These are phyloP conservation scores for Neodiprion virginianus DNA, from an alignment of 1,140 invertebrate species.

Conservation along the genomic window DNA sequence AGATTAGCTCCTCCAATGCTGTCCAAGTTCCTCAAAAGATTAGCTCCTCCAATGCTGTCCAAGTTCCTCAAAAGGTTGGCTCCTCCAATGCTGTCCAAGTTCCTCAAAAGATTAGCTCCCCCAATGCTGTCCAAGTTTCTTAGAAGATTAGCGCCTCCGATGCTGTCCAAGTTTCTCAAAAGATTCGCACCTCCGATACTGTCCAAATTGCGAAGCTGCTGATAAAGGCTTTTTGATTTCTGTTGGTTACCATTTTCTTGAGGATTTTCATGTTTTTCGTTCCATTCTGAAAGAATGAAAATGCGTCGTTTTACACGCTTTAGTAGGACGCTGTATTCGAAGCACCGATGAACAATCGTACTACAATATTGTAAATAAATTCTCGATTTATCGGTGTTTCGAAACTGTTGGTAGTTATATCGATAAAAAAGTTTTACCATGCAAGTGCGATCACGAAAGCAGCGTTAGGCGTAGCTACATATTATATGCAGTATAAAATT, in stretches of 20 bases:
- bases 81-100: slow-evolving; percentile 56
- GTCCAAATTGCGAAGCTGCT: slow-evolving; percentile 46
- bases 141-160: slow-evolving; percentile 59
- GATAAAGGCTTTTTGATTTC: neutral
- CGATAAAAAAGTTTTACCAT: no score
- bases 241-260: neutral
- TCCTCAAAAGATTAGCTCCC: slow-evolving; percentile 55
- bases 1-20: slow-evolving; percentile 53
- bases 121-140: slow-evolving; percentile 36
- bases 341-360: no score
- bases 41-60: slow-evolving; percentile 54
- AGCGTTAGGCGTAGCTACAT: no score
- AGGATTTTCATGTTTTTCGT: neutral
- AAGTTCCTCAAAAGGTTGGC: slow-evolving; percentile 43
- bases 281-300: neutral
- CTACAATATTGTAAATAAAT: no score
- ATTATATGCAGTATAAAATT: no score
- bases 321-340: no score
- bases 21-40: slow-evolving; percentile 48
- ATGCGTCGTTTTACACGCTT: no score
- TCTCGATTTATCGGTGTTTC: no score
- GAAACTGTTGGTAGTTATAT: no score
- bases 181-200: slow-evolving; percentile 53
- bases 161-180: slow-evolving; percentile 29
- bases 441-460: no score